Evolutionary conservation across 2,888 invertebrate species (phyloP).

Genomic region (Coelinius sp.): DNA sequence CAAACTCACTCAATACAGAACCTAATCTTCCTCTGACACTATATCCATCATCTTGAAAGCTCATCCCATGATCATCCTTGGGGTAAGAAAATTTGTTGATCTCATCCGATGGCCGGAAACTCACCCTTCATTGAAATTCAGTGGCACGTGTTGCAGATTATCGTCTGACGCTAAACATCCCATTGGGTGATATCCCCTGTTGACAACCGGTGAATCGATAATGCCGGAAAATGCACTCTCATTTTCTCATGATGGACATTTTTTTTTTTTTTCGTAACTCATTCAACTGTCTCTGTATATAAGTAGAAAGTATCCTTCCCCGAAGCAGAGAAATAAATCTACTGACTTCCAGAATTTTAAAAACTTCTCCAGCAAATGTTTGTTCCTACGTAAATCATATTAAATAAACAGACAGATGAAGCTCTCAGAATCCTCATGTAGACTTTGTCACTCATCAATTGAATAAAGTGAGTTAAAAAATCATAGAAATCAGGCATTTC

Average conservation of each 20-base stretch:
- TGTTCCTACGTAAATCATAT: too few species aligned
- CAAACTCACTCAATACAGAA: too few species aligned
- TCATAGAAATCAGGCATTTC: slow-evolving; percentile 98
- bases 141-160: neutral
- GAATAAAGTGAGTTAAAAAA: slow-evolving; percentile 81
- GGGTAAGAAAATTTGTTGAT: too few species aligned
- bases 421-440: slow-evolving; percentile 83
- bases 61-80: neutral
- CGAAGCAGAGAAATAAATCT: too few species aligned
- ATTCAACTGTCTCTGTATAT: too few species aligned
- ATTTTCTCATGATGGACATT: neutral
- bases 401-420: slow-evolving; percentile 76
- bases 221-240: neutral
- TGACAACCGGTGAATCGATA: neutral
- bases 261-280: too few species aligned
- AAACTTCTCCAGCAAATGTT: neutral
- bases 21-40: too few species aligned
- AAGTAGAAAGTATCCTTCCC: too few species aligned
- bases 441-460: slow-evolving; percentile 90
- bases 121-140: neutral
- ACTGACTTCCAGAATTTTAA: neutral
- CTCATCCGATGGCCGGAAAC: neutral
- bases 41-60: neutral
- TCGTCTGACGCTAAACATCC: neutral
- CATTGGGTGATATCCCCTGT: neutral